Evolutionary conservation across 2,797 vertebrate species (phyloP), one percentile per base, ranked within the genome.

Genomic region (Rhinoraja longicauda): DNA sequence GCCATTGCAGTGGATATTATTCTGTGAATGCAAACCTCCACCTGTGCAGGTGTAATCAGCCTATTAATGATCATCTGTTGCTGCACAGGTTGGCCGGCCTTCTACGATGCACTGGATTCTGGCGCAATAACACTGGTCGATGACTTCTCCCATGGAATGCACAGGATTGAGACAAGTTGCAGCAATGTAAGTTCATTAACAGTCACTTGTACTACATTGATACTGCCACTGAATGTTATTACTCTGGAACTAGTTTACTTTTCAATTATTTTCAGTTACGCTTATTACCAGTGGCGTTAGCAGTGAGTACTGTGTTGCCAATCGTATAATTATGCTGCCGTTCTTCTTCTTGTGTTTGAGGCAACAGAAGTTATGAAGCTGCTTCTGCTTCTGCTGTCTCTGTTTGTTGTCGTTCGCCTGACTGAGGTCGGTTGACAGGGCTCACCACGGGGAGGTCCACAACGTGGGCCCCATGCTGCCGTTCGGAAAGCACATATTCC

Each of bases 61-160:
- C 39, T 75, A 53, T 72, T 57, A 45, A 75, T 29, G 8, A 73
- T 92, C 3, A 73, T 73, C 73, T 72, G 75, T 92, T n/a, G 17
- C 64, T 94, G 93, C 94, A 73, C 95, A 99, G 99, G 99, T 93
- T 99, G 99, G 99, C 98, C 99, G 10, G 98, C 99, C 3, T 99
- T 99, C 96, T 98, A 94, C 2, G 98, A 99, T 93, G 96, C 98
- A 91, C 93, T 99, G 93, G 97, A 96, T 94, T 96, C 97, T 0
- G 97, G 98, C 13, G 96, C 95, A 64, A 76, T 99, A 93, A 93
- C 94, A 1, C 93, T 95, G 94, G 95, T 96, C 0, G 97, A 99
- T 81, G 98, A 99, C 95, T 99, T 97, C 95, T 98, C 98, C 93
- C 97, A 97, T 0, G 99, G 99, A 93, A 98, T 99, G 97, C 98